Evolutionary conservation across 2,888 invertebrate genomes (phyloP).

Genomic region (Corbicula japonica): DNA sequence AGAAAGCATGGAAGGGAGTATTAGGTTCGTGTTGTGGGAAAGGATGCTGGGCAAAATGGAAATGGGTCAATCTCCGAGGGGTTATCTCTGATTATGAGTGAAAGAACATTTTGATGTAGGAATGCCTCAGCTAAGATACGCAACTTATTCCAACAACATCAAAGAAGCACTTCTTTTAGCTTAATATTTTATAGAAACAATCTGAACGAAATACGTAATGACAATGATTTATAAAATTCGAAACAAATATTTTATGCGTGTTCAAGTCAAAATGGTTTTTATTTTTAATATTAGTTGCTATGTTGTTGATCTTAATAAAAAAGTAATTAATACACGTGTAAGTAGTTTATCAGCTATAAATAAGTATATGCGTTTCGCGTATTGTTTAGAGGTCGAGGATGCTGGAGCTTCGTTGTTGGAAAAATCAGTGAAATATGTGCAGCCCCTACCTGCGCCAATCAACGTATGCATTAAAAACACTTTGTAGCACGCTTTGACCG

Average conservation of each 20-base stretch:
- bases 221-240: neutral
- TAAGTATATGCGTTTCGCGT: no score
- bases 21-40: constrained; percentile 58
- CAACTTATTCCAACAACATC: neutral
- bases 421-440: no score
- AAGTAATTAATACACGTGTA: no score
- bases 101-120: neutral
- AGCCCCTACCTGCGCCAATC: no score
- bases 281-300: no score
- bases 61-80: constrained; percentile 47
- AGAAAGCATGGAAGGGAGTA: constrained; percentile 51
- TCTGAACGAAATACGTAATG: neutral
- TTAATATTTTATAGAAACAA: neutral
- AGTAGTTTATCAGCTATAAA: no score
- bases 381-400: no score
- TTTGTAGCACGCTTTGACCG: no score
- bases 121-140: neutral
- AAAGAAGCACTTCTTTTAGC: neutral
- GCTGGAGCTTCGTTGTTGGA: no score
- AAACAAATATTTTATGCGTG: neutral
- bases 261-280: neutral
- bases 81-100: constrained; percentile 58
- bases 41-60: constrained; percentile 61
- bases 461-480: no score
- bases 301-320: no score